phyloP scores from a whole-genome alignment of 1,140 invertebrate genomes.

The Notospermus geniculatus region DNA sequence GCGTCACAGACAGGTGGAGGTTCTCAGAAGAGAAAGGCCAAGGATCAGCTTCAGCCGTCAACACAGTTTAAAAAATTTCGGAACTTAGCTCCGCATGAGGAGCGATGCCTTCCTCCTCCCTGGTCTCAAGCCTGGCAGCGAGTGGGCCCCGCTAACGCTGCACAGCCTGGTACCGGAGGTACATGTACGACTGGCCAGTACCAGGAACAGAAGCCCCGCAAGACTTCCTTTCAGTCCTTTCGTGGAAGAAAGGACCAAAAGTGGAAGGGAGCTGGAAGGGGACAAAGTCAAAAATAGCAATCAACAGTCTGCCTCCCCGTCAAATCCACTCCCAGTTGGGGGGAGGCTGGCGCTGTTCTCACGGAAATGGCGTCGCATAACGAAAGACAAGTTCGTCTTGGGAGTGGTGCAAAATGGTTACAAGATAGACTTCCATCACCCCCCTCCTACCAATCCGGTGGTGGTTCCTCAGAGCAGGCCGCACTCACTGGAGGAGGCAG shows the following conservation, averaged over 20 bases:
- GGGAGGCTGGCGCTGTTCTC: background rate
- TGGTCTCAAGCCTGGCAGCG: too few species aligned
- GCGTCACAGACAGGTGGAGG: too few species aligned
- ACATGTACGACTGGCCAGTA: too few species aligned
- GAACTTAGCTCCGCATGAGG: too few species aligned
- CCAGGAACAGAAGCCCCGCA: background rate
- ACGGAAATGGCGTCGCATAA: background rate
- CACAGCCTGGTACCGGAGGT: too few species aligned
- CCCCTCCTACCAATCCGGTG: background rate
- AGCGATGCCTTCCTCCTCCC: too few species aligned
- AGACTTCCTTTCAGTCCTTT: constrained; percentile 6
- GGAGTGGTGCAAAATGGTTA: background rate
- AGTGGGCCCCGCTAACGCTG: too few species aligned
- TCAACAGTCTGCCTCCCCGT: background rate
- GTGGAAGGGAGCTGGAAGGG: background rate
- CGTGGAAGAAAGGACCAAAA: background rate
- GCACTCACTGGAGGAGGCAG: background rate
- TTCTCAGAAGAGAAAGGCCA: too few species aligned
- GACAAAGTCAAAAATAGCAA: background rate
- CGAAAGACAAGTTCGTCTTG: constrained; percentile 3
- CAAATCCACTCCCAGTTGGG: background rate
- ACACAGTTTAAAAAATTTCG: too few species aligned
- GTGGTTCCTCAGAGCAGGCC: background rate
- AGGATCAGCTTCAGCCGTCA: too few species aligned
- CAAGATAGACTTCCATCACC: background rate